Evolutionary conservation across 2,113 vertebrate genomes (phyloP).

Genomic region (Melanerpes aurifrons): DNA sequence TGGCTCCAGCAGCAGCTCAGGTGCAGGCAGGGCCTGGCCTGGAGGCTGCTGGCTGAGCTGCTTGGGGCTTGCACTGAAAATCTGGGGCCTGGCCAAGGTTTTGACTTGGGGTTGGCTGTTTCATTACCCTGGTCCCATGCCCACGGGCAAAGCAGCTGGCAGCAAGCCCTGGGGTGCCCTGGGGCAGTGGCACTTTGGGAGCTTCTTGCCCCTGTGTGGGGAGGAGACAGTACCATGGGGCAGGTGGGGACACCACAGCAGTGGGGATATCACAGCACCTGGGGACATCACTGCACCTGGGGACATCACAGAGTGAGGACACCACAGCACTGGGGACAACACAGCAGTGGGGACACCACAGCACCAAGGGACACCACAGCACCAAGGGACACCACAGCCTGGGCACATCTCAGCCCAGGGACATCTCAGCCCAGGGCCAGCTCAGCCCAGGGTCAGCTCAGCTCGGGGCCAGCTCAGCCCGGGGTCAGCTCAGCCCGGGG

Average conservation of each 20-base stretch:
- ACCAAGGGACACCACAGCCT: too few species aligned
- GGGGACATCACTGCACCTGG: too few species aligned
- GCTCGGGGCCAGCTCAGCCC: too few species aligned
- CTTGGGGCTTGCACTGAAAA: background rate
- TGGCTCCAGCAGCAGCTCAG: background rate
- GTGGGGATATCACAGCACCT: background rate
- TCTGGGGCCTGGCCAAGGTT: background rate
- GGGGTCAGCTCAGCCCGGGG: too few species aligned
- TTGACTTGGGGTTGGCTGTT: background rate
- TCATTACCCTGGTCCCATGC: background rate
- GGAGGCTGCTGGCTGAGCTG: background rate
- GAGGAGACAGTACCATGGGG: background rate
- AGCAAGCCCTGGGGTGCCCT: background rate
- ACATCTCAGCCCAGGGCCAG: too few species aligned
- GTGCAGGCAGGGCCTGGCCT: background rate
- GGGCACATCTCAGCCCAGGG: too few species aligned
- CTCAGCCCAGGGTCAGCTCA: too few species aligned
- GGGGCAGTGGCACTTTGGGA: background rate
- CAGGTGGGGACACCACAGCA: background rate
- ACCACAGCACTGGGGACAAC: too few species aligned
- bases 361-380: too few species aligned
- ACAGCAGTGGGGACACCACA: too few species aligned
- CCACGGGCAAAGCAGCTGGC: background rate
- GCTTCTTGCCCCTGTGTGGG: accelerated
- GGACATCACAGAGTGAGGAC: too few species aligned